Base-by-base conservation (phyloP, 2,113 vertebrate species). In the Peromyscus polionotus region DNA sequence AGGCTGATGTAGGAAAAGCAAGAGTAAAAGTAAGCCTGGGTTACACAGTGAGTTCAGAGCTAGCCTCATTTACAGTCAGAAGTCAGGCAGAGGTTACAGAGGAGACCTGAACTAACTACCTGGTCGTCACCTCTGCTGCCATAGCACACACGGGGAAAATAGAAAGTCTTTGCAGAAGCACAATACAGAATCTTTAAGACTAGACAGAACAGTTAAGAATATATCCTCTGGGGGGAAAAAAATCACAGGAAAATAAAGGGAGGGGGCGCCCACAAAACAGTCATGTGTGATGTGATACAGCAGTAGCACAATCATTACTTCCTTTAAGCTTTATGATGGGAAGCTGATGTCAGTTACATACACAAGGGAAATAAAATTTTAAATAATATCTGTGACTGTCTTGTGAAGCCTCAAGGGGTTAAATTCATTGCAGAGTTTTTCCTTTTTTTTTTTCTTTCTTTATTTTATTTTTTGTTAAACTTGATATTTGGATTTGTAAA, bases 401-500 rank as follows among this genome's bases (percentile, higher is more conserved):
- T 89, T 94, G 67, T 45, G 57, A 95, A 97, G 91, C 45, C 28
- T 19, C 88, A 90, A 81, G 54, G 68, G 77, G 73, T 91, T 96
- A 97, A 97, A 95, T 93, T 95, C 89, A 91, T 70, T 72, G 51
- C 77, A 51, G 26, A 42, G 8, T 33, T 33, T 79, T 54, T 2
- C 4, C 28, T 90, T 84, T 67, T 70, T 73, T n/a, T 67, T 42
- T 59, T 81, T 5, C 14, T 14, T 83, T 7, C 3, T 59, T 70
- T 36, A 13, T 11, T 91, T 91, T 67, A 51, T 83, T 90, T 70
- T 83, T 54, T 22, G 2, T 70, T 91, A 57, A 89, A 96, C 96
- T 93, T 97, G 92, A 48, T 98, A 98, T 85, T 96, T 96, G 67
- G 86, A 94, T 87, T 97, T 85, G 24, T 96, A 96, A 97, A 97